A percentile compares a stretch with the other conserved stretches of the same genome.
These are phyloP conservation scores for Drosophila bipectinata DNA, from an alignment of 1,140 invertebrate genomes.

Conservation along the genomic window DNA sequence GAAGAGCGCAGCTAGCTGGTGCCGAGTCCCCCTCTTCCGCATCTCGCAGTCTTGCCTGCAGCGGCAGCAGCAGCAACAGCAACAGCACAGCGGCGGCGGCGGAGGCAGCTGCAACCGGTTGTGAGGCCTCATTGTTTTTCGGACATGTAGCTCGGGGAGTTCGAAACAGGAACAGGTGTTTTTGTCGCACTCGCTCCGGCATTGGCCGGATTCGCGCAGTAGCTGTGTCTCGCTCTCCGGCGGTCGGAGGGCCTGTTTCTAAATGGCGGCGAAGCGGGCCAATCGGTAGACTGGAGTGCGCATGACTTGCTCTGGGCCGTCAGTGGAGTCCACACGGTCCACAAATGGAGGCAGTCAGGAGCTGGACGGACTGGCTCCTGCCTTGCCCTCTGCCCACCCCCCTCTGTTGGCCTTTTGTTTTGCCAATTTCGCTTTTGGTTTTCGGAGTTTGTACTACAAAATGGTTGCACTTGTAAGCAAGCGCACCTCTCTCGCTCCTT, in stretches of 20 bases:
- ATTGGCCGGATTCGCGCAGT: slow-evolving; percentile 10
- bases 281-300: slow-evolving; percentile 74
- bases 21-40: background rate
- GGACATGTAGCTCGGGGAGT: slow-evolving; percentile 13
- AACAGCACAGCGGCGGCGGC: background rate
- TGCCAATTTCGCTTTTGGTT: slow-evolving; percentile 81
- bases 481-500: slow-evolving; percentile 38
- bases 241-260: slow-evolving; percentile 39
- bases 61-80: background rate
- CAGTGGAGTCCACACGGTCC: slow-evolving; percentile 47
- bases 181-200: slow-evolving; percentile 62
- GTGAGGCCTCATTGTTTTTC: slow-evolving; percentile 20
- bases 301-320: slow-evolving; percentile 60
- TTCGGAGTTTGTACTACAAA: slow-evolving; percentile 83
- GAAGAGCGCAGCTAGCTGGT: slow-evolving; percentile 39
- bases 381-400: background rate
- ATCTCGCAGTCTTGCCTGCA: slow-evolving; percentile 1
- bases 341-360: slow-evolving; percentile 71
- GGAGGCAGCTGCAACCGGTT: slow-evolving; percentile 62
- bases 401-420: slow-evolving; percentile 58
- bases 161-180: slow-evolving; percentile 73
- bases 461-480: slow-evolving; percentile 83
- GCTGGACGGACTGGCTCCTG: background rate
- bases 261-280: slow-evolving; percentile 83
- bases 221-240: slow-evolving; percentile 10